Evolutionary conservation across 92 coral and sea anemone genomes (phyloP).

Genomic region (Porites divaricata): DNA sequence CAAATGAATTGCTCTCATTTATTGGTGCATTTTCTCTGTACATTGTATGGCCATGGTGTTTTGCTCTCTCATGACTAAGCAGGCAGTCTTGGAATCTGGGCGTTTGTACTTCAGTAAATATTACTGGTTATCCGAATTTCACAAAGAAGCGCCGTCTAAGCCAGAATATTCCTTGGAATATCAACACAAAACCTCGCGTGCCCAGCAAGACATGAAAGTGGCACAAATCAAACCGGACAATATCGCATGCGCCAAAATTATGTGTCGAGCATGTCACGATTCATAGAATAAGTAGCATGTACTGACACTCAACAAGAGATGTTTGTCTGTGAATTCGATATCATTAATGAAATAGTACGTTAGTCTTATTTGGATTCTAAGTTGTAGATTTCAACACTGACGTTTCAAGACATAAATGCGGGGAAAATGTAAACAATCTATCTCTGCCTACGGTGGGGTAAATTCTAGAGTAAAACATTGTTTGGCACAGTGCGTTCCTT

Average conservation of each 20-base stretch:
- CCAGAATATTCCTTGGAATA: conserved; percentile 35
- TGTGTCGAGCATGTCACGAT: background rate
- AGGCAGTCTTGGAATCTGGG: background rate
- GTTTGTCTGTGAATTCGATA: background rate
- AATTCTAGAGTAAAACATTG: too few relatives aligned
- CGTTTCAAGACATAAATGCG: background rate
- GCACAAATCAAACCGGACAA: background rate
- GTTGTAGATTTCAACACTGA: background rate
- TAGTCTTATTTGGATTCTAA: background rate
- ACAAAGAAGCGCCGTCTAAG: background rate
- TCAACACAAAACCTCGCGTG: background rate
- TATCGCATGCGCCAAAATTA: background rate
- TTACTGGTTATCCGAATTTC: background rate
- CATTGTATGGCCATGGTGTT: background rate
- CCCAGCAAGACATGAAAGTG: background rate
- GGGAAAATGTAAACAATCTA: too few relatives aligned
- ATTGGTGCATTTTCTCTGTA: background rate
- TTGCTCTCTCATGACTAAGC: too few relatives aligned
- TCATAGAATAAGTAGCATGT: too few relatives aligned
- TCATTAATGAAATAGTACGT: too few relatives aligned
- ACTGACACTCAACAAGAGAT: too few relatives aligned
- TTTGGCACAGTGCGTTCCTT: too few relatives aligned
- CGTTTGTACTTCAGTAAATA: background rate
- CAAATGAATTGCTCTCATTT: background rate
- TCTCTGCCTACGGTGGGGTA: too few relatives aligned